Evolutionary conservation across 1,140 invertebrate species (phyloP), one percentile per base, ranked within the genome.

Genomic region (Eurosta solidaginis): DNA sequence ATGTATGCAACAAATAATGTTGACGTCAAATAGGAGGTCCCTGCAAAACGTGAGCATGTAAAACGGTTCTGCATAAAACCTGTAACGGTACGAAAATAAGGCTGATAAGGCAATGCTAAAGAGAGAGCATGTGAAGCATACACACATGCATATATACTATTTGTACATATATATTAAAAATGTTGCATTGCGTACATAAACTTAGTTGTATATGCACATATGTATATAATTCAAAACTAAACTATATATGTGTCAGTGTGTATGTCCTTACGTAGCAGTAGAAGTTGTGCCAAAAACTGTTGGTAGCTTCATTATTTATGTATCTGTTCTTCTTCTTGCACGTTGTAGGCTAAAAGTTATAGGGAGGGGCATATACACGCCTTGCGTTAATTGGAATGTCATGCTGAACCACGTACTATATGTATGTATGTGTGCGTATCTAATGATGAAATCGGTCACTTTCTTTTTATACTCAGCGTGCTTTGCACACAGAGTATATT

Each of bases 51-150:
- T 40, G 59, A 68, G 59, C 27, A n/a, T n/a, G 33, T 33, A 5
- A 68, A 68, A 68, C 59, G 59, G 59, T 68, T 68, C 59, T 68
- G 59, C 59, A 68, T n/a, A n/a, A 6, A 42, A 68, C n/a, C 33
- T 68, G 59, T 40, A 68, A 68, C 59, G 59, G 59, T 2, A 17
- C 7, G 10, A 68, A 20, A 20, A 9, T n/a, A 49, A 22, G 5
- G 33, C 59, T 68, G 29, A 68, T 68, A 68, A 33, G 17, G 59
- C n/a, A 20, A 22, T 40, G 22, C n/a, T n/a, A 20, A 40, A 9
- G 33, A 20, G 59, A 54, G 5, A 29, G 12, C 17, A 63, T 2
- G 25, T 3, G 1, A 40, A 20, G n/a, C 40, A 14, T 36, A 22
- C 22, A 29, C 36, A 14, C 7, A n/a, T 33, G 29, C 10, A 49